Conservation (phyloP, 2,113 vertebrate species). For the Leptodactylus fuscus region DNA sequence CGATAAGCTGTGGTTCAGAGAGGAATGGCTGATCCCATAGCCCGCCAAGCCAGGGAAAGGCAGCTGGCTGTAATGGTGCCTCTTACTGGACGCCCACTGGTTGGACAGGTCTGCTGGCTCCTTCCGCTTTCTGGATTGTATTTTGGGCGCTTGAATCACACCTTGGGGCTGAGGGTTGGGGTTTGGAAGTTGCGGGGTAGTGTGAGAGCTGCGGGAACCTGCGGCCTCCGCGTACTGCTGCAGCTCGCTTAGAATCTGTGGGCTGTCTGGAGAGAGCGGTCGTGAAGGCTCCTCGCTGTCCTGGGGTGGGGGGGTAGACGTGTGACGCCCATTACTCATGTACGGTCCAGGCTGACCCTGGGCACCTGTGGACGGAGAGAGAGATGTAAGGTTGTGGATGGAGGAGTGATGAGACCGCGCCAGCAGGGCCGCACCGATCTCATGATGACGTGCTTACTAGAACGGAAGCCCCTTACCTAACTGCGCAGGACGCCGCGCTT, state of each 20-base stretch:
- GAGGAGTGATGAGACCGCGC: background rate
- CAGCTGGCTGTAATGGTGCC: constrained; percentile 77
- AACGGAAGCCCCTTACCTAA: constrained; percentile 78
- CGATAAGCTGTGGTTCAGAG: constrained; percentile 88
- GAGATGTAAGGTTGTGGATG: background rate
- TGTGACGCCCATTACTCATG: constrained; percentile 85
- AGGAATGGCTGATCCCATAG: constrained; percentile 85
- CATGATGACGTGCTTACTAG: too few species aligned
- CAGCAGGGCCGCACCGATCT: background rate
- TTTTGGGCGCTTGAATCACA: constrained; percentile 59
- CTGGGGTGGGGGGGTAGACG: constrained; percentile 84
- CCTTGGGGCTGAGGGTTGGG: constrained; percentile 71
- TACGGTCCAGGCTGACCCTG: constrained; percentile 76
- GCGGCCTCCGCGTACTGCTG: constrained; percentile 84
- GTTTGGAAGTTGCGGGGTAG: constrained; percentile 70
- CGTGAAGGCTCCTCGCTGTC: constrained; percentile 78
- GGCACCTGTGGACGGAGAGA: constrained; percentile 71
- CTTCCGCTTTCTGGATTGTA: constrained; percentile 81
- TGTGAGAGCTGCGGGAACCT: constrained; percentile 71
- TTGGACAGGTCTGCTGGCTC: constrained; percentile 74
- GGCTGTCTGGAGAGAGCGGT: constrained; percentile 86
- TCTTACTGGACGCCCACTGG: constrained; percentile 75
- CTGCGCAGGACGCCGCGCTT: constrained; percentile 76
- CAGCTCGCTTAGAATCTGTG: constrained; percentile 90
- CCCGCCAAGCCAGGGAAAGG: constrained; percentile 83